phyloP scores from a whole-genome alignment of 2,797 vertebrate genomes.

The Phataginus tricuspis region DNA sequence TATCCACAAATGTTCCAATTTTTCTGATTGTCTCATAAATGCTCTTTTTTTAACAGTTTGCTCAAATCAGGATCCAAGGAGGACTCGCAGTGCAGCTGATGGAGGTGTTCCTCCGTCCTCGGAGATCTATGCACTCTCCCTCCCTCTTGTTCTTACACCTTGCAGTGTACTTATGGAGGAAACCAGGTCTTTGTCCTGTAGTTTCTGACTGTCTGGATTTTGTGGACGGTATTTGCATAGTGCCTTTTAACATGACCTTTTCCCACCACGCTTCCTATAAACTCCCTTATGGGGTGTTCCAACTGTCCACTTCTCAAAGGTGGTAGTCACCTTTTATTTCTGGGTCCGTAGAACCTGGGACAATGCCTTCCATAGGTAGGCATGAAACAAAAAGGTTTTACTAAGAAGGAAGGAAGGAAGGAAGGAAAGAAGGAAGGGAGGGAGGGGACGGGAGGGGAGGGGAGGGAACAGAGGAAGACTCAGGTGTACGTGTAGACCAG shows the following conservation, averaged over 20 bases:
- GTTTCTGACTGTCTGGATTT: background rate
- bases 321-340: background rate
- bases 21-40: background rate
- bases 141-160: background rate
- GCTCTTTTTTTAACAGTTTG: background rate
- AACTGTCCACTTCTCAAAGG: background rate
- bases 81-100: background rate
- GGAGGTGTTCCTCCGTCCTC: too few species aligned
- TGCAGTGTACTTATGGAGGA: background rate
- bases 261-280: background rate
- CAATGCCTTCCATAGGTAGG: background rate
- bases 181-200: background rate
- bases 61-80: background rate
- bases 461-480: background rate
- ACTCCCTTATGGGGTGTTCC: background rate
- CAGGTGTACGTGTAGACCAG: rapidly evolving
- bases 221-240: background rate
- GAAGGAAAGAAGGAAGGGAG: too few species aligned
- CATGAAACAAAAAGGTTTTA: background rate
- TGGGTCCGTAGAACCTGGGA: background rate
- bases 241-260: background rate
- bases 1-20: background rate
- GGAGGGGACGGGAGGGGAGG: too few species aligned
- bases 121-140: background rate
- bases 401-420: background rate